Conservation (phyloP, 2,113 vertebrate genomes). For the Lates calcarifer region DNA sequence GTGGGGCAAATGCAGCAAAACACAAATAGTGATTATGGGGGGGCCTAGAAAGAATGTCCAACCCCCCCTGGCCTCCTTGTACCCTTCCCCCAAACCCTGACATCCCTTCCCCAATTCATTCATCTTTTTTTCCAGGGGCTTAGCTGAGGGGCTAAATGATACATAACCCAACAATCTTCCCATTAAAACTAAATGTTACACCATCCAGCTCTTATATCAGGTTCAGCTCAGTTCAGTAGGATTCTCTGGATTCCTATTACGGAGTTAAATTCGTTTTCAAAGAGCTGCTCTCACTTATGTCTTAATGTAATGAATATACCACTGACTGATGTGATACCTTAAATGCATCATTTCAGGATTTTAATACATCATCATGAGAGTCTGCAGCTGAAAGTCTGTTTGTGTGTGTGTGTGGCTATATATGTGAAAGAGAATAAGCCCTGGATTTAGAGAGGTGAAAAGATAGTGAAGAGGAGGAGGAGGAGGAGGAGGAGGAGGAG, state of each 20-base stretch:
- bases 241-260: neutral
- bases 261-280: neutral
- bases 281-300: neutral
- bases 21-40: constrained; percentile 80
- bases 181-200: neutral
- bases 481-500: neutral
- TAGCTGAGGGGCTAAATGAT: constrained; percentile 38
- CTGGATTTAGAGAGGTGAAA: constrained; percentile 52
- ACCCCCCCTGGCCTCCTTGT: constrained; percentile 35
- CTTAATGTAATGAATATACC: neutral
- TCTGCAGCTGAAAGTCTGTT: constrained; percentile 42
- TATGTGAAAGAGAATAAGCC: constrained; percentile 14
- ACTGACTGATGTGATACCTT: neutral
- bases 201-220: neutral
- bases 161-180: constrained; percentile 24
- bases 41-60: constrained; percentile 69
- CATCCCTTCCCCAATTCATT: constrained; percentile 67
- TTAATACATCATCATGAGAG: neutral
- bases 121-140: constrained; percentile 66
- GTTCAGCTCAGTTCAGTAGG: neutral
- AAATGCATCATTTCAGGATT: neutral
- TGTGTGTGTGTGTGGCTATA: constrained; percentile 18
- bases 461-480: constrained; percentile 28
- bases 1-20: constrained; percentile 72
- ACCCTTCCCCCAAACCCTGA: constrained; percentile 65